Evolutionary conservation across 2,113 vertebrate genomes (phyloP), one percentile per base, ranked within the genome.

Genomic region (Elephas maximus): DNA sequence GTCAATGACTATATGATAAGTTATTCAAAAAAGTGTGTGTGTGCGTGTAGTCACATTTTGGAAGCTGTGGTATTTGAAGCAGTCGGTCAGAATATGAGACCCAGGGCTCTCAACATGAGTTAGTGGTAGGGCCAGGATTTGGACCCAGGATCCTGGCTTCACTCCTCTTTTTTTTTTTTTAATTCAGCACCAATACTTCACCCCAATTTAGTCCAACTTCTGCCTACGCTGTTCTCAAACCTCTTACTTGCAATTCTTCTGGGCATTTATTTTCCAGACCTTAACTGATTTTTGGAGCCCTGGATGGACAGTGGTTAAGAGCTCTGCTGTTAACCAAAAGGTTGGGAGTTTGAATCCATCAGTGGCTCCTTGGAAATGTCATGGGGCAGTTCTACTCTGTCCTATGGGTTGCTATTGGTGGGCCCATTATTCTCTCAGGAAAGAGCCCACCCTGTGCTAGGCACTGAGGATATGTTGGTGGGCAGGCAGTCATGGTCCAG

Each of bases 401-500:
- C 48, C 48, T 48, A 10, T 48, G 30, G 67, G 67, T 17, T 28
- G 30, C 30, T 71, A 17, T 71, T 30, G n/a, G 67, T 71, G 15
- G 67, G 53, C 1, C 10, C 18, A 5, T 1, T 0, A 4, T 7
- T 23, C 44, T 23, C 44, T 24, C 71, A 57, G 53, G 53, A 12
- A 57, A 30, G 79, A 53, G 21, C 73, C 33, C 85, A 15, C 71
- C 2, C 5, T 0, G 33, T 0, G 60, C 37, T 18, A 11, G 73
- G 44, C 62, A 2, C n/a, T 11, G 28, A 26, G 4, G 2, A 1
- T 2, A 6, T 5, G 37, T 10, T 0, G 23, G 28, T 21, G 5
- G 41, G 8, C 28, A 7, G 37, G 45, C 37, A 15, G 69, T 15
- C 15, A 57, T 65, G 26, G 63, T 65, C 63, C 24, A 21, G 6